Evolutionary conservation across 2,113 vertebrate genomes (phyloP).

Genomic region (Elephantulus edwardii): DNA sequence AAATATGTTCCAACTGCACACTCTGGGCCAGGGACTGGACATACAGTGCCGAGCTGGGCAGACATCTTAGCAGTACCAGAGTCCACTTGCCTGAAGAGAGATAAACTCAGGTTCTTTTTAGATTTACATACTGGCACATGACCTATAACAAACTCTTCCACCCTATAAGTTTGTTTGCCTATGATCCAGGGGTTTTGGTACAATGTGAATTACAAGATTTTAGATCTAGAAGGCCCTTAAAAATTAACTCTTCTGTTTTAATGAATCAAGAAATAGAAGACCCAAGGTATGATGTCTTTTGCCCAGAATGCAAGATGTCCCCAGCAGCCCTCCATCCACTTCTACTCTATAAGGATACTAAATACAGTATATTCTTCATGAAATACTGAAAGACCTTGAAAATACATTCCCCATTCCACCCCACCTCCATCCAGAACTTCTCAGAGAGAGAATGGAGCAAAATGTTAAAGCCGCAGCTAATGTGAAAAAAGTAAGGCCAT

Average conservation of each 20-base stretch:
- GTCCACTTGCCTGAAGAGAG: neutral
- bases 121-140: neutral
- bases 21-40: neutral
- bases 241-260: neutral
- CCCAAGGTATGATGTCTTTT: neutral
- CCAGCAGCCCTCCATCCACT: neutral
- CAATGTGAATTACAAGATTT: neutral
- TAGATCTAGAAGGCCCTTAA: neutral
- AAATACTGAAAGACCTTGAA: neutral
- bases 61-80: neutral
- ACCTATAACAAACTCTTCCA: neutral
- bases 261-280: neutral
- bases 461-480: conserved; percentile 15
- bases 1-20: neutral
- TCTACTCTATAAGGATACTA: neutral
- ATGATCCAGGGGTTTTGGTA: neutral
- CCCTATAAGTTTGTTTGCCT: neutral
- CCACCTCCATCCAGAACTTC: neutral
- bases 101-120: neutral
- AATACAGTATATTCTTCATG: neutral
- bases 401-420: neutral
- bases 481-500: conserved; percentile 2
- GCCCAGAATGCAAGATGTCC: neutral
- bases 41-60: neutral
- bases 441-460: neutral